Conservation (phyloP, 2,888 invertebrate genomes). For the Bhutanitis thaidina region DNA sequence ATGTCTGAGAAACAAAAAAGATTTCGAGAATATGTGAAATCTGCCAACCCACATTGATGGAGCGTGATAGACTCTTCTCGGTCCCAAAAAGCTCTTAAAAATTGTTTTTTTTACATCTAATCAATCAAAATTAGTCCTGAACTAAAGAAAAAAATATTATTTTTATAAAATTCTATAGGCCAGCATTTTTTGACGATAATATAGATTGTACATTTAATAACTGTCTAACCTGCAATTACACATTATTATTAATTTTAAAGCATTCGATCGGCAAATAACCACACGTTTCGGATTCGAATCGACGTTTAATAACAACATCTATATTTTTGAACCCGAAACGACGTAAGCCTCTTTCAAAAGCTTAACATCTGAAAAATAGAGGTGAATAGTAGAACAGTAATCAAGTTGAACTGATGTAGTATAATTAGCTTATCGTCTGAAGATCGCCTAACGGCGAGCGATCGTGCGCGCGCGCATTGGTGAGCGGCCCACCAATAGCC, state of each 20-base stretch:
- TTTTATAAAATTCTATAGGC: slow-evolving; percentile 28
- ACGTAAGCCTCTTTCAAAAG: slow-evolving; percentile 42
- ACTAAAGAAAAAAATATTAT: slow-evolving; percentile 29
- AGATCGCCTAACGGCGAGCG: slow-evolving; percentile 54
- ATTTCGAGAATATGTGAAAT: too few relatives aligned
- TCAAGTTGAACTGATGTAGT: slow-evolving; percentile 53
- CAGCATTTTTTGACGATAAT: slow-evolving; percentile 31
- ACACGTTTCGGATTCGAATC: slow-evolving; percentile 49
- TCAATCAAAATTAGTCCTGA: too few relatives aligned
- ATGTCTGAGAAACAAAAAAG: too few relatives aligned
- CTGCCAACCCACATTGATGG: too few relatives aligned
- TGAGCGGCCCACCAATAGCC: slow-evolving; percentile 63
- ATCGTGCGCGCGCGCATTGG: slow-evolving; percentile 72
- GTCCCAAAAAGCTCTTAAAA: too few relatives aligned
- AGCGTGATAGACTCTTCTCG: too few relatives aligned
- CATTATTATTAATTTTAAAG: slow-evolving; percentile 37
- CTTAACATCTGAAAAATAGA: slow-evolving; percentile 64
- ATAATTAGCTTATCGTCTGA: slow-evolving; percentile 73
- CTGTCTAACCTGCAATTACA: slow-evolving; percentile 46
- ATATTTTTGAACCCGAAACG: slow-evolving; percentile 37
- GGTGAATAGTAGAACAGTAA: slow-evolving; percentile 51
- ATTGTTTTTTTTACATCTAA: too few relatives aligned
- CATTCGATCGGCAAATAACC: slow-evolving; percentile 44
- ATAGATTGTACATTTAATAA: slow-evolving; percentile 47
- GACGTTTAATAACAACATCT: slow-evolving; percentile 50